Conservation (phyloP, 2,888 invertebrate genomes). For the Stratiomys singularior region DNA sequence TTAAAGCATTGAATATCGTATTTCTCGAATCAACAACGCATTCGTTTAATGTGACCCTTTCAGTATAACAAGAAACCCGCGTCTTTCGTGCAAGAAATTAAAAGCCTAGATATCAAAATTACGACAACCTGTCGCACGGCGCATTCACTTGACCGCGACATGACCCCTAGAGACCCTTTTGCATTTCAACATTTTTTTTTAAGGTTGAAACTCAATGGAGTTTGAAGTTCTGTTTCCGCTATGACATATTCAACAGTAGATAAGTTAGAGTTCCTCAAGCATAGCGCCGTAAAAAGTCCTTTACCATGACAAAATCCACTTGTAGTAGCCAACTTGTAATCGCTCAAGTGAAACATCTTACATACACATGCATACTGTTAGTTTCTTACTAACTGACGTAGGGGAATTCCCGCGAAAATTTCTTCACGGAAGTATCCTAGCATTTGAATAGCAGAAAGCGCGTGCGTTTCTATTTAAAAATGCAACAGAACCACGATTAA, state of each 20-base stretch:
- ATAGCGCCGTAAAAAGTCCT: not conserved
- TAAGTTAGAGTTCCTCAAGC: not conserved
- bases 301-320: not conserved
- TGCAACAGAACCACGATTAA: too few relatives aligned
- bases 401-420: not conserved
- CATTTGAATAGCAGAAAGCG: too few relatives aligned
- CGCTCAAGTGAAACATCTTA: constrained; percentile 23
- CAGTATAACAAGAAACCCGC: too few relatives aligned
- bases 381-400: not conserved
- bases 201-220: not conserved
- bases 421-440: not conserved
- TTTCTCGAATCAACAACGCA: too few relatives aligned
- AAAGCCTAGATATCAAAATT: constrained; percentile 24
- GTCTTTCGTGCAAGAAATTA: constrained; percentile 13
- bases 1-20: too few relatives aligned
- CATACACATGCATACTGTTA: not conserved
- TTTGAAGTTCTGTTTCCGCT: not conserved
- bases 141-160: constrained; percentile 6
- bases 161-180: not conserved
- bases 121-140: constrained; percentile 32
- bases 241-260: not conserved
- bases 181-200: not conserved
- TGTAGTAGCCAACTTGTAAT: constrained; percentile 11
- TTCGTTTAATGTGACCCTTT: too few relatives aligned
- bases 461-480: too few relatives aligned